These are phyloP conservation scores for Macrobrachium nipponense DNA, from an alignment of 1,140 invertebrate species.

Conservation along the genomic window DNA sequence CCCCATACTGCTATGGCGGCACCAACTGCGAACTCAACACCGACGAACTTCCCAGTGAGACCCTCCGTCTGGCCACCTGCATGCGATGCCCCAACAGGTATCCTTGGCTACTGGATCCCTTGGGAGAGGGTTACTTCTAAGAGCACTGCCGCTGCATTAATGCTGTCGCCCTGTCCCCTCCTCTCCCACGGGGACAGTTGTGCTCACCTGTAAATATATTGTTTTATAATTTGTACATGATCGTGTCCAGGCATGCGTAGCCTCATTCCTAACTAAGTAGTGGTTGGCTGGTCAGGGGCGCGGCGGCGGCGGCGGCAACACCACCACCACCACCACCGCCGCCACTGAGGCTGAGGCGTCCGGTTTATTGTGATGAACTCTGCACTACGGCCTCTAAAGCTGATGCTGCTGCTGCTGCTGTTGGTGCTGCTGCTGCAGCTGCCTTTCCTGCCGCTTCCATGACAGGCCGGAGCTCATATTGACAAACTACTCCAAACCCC, in stretches of 20 bases:
- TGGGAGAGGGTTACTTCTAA: conserved; percentile 72
- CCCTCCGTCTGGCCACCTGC: conserved; percentile 92
- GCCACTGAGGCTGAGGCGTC: not conserved
- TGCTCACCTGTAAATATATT: conserved; percentile 61
- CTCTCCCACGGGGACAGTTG: conserved; percentile 17
- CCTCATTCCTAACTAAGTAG: conserved; percentile 18
- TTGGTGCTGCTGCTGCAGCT: too few relatives aligned
- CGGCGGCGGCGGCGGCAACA: not conserved
- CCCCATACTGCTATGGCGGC: conserved; percentile 78
- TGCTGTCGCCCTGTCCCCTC: conserved; percentile 10
- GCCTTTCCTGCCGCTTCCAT: not conserved
- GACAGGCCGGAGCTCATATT: conserved; percentile 20
- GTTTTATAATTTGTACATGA: conserved; percentile 63
- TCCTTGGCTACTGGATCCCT: conserved; percentile 93
- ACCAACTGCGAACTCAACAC: conserved; percentile 84
- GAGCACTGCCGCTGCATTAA: not conserved
- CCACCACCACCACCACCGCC: too few relatives aligned
- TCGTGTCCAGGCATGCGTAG: conserved; percentile 50
- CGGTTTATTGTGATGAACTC: too few relatives aligned
- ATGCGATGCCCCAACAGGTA: conserved; percentile 92
- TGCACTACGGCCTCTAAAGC: too few relatives aligned
- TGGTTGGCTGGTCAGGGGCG: conserved; percentile 10
- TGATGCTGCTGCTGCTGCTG: too few relatives aligned
- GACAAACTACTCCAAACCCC: too few relatives aligned
- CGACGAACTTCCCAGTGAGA: conserved; percentile 92